Conservation (phyloP, 2,888 invertebrate genomes). For the Catocala sponsa region DNA sequence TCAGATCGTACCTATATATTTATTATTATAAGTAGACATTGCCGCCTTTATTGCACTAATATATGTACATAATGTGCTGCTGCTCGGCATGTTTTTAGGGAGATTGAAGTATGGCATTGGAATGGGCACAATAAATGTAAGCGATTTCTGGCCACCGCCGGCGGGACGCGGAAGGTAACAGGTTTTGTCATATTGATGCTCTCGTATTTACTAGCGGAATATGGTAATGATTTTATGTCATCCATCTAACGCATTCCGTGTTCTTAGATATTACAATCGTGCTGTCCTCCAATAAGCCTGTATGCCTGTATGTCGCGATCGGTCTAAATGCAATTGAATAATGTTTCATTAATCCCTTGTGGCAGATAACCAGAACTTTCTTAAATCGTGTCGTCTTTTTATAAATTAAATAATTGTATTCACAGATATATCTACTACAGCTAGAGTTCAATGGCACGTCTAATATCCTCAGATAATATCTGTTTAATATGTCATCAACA, state of each 20-base stretch:
- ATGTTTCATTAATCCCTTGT: too few species aligned
- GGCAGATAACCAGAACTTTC: too few species aligned
- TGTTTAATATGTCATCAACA: too few species aligned
- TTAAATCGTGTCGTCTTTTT: too few species aligned
- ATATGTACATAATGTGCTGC: not conserved
- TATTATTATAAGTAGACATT: too few species aligned
- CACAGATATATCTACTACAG: too few species aligned
- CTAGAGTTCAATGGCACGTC: too few species aligned
- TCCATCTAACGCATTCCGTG: conserved; percentile 5
- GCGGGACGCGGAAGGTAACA: conserved; percentile 33
- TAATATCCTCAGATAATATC: too few species aligned
- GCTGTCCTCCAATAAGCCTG: not conserved
- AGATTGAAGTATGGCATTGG: conserved; percentile 30
- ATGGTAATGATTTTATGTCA: conserved; percentile 16
- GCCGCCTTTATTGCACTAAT: not conserved
- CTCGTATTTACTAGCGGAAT: conserved; percentile 21
- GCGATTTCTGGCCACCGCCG: conserved; percentile 38
- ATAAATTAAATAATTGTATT: too few species aligned
- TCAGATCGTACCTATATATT: too few species aligned
- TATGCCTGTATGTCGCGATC: too few species aligned
- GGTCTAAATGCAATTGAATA: too few species aligned
- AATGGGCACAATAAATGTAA: conserved; percentile 56
- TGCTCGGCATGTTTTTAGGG: conserved; percentile 5
- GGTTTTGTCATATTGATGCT: conserved; percentile 33
- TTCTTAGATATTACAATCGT: not conserved